Evolutionary conservation across 2,888 invertebrate genomes (phyloP).

Genomic region (Lasioglossum villosulum): DNA sequence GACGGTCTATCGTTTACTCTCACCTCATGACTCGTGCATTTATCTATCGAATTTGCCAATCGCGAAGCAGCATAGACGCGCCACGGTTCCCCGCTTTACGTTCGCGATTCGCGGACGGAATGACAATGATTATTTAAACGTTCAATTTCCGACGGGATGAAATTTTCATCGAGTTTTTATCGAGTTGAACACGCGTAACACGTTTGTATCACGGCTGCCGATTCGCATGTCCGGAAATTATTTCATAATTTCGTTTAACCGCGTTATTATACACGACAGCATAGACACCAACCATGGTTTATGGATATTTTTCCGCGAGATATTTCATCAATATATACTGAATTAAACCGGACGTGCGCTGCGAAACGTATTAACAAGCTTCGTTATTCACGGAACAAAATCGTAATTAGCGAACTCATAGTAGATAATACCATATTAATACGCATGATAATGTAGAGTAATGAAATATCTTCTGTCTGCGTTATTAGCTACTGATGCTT

Average conservation of each 20-base stretch:
- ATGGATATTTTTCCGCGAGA: not conserved
- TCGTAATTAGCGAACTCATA: not conserved
- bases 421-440: not conserved
- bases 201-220: not conserved
- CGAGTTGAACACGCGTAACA: not conserved
- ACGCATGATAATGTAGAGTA: not conserved
- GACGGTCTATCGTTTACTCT: not conserved
- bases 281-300: not conserved
- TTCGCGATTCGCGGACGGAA: no score
- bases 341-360: not conserved
- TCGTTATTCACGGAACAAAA: not conserved
- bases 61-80: not conserved
- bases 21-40: not conserved
- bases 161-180: not conserved
- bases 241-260: not conserved
- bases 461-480: not conserved
- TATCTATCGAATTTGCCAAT: conserved; percentile 1
- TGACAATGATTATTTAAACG: not conserved
- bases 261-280: not conserved
- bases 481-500: not conserved
- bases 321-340: not conserved
- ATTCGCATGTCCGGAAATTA: not conserved
- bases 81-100: not conserved
- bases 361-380: not conserved
- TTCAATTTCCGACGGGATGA: not conserved